Base-by-base conservation (phyloP, 2,113 vertebrate genomes). In the Macroglossus sobrinus region DNA sequence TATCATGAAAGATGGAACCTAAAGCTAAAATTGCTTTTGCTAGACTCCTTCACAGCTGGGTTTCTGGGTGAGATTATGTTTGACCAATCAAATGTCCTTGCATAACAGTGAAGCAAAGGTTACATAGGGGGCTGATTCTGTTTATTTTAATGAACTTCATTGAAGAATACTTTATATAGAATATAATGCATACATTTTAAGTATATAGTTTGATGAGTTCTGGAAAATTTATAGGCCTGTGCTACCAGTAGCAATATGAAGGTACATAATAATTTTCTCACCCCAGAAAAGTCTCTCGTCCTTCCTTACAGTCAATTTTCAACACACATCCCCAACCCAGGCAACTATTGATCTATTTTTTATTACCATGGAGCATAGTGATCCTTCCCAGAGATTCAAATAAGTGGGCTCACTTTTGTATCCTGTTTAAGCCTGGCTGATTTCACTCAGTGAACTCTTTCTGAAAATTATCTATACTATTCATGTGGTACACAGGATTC, bases 341-440 rank as follows among this genome's bases (percentile, higher is more conserved):
- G 35, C 6, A 91, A 57, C 33, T 33, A 26, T 9, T 53, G 15
- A 95, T 75, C n/a, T 89, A 4, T n/a, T 64, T 93, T 96, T 57
- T 14, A 18, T 92, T 66, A 30, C 10, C 50, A 68, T 14, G 26
- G 4, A 92, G 21, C 3, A 40, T 22, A 10, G 45, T 57, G 93
- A 18, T 50, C 53, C 66, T 88, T 92, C 33, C 43, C 40, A 81
- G 35, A 74, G 59, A 63, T 43, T 74, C 22, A 35, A 72, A 28
- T 81, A 55, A 80, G 47, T 45, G 30, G 43, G 33, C 15, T 75
- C 8, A 26, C 33, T 21, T 40, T 45, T 22, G 2, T 38, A 30
- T 92, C 28, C 40, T 76, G n/a, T 57, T 35, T 81, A 86, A 69
- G 4, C n/a, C 43, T 76, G 7, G 16, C 15, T 69, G 40, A 19